Evolutionary conservation across 2,113 vertebrate species (phyloP).

Genomic region (Panthera uncia): DNA sequence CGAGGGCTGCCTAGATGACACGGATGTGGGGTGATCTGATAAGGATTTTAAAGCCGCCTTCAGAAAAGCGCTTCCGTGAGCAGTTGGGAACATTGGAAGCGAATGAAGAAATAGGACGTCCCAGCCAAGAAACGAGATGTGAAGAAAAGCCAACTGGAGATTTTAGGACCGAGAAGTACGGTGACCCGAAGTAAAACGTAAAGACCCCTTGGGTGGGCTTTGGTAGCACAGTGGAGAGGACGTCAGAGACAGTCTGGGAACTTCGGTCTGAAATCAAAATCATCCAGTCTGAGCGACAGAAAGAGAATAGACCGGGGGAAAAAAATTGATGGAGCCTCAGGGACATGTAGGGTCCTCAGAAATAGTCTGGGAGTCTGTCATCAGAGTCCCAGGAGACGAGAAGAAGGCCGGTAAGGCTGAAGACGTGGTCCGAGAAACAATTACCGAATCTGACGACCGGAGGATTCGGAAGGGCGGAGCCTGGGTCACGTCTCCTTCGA

Average conservation of each 20-base stretch:
- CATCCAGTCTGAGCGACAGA: neutral
- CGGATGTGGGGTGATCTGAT: neutral
- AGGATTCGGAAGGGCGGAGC: neutral
- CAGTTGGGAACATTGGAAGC: accelerated
- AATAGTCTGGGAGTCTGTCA: too few species aligned
- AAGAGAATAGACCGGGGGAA: neutral
- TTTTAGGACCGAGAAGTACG: neutral
- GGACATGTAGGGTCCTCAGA: neutral
- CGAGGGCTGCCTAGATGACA: accelerated
- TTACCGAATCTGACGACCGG: neutral
- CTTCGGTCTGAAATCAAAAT: neutral
- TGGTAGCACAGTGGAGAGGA: neutral
- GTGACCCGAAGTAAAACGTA: neutral
- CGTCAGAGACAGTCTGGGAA: too few species aligned
- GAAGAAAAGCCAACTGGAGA: neutral
- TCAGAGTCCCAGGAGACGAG: neutral
- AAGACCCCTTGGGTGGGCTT: neutral
- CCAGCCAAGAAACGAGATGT: neutral
- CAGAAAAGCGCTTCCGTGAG: neutral
- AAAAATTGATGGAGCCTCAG: neutral
- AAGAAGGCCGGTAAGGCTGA: neutral
- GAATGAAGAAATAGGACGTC: neutral
- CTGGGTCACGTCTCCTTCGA: neutral
- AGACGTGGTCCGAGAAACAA: neutral
- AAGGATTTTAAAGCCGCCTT: neutral